Base-by-base conservation (phyloP, 2,797 vertebrate genomes). In the Coreius guichenoti region DNA sequence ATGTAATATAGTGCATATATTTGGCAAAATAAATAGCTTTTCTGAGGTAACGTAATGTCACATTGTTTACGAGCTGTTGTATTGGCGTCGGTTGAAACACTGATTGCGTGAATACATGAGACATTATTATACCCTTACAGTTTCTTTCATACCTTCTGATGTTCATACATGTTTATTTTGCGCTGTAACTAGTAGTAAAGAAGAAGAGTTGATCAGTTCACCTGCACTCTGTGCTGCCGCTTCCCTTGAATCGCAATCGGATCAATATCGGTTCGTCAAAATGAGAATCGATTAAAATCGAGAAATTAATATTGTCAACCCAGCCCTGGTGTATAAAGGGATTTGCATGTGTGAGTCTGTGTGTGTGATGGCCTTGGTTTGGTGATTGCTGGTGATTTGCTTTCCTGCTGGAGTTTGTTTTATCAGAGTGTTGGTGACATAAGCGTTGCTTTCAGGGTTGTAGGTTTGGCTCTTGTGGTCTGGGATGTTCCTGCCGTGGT, bases 361-460 rank as follows among this genome's bases (percentile, higher is more conserved):
- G 51, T 61, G 8, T 75, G 23, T 61, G 63, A 80, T 68, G 23
- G 36, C 26, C 12, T 49, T 39, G 31, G 26, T 43, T n/a, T 76
- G 78, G 70, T 84, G 73, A 23, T 13, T 51, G 23, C 8, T 61
- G 56, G 56, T 11, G 23, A 61, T 47, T 26, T 81, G 3, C 19
- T 65, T 14, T 80, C 56, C 81, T 68, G 43, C 51, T 82, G 51
- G 72, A 33, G 43, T 43, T 49, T 31, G 36, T 67, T 16, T 77
- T 5, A 65, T 51, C 65, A 45, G 26, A 47, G 14, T 75, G 21
- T 69, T 81, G 70, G 33, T 80, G 86, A 29, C 69, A 58, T 19
- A 16, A 43, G 33, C 33, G 12, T 45, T 58, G 74, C 63, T 84
- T 78, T 78, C 58, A 76, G 43, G 73, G 31, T 73, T 85, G 67